These are phyloP conservation scores for Neelides sp. DNA, from an alignment of 1,140 invertebrate genomes.

Conservation along the genomic window DNA sequence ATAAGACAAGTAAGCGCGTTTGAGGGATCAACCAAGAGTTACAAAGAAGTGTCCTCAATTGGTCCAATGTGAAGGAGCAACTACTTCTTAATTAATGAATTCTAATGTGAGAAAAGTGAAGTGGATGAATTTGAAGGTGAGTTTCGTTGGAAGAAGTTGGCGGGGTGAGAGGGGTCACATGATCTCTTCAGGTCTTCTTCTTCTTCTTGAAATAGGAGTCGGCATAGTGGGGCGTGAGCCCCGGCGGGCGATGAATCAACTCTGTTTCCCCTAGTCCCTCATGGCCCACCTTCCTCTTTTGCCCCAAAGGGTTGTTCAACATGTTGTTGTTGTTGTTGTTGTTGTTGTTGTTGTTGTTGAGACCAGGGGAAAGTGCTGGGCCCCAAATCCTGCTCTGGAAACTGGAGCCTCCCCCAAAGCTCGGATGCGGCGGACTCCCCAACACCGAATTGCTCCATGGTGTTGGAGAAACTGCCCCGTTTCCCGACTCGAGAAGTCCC, in stretches of 20 bases:
- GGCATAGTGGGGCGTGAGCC: slow-evolving; percentile 45
- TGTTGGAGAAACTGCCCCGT: slow-evolving; percentile 29
- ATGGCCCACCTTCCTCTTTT: slow-evolving; percentile 41
- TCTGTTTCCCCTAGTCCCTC: slow-evolving; percentile 19
- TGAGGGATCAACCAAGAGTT: too few species aligned
- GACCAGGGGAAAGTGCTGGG: slow-evolving; percentile 26
- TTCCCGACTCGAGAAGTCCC: slow-evolving; percentile 30
- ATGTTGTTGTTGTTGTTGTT: slow-evolving; percentile 18
- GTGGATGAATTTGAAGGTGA: too few species aligned
- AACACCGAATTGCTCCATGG: slow-evolving; percentile 30
- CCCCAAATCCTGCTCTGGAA: slow-evolving; percentile 28
- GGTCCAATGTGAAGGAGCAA: too few species aligned
- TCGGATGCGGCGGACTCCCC: slow-evolving; percentile 27
- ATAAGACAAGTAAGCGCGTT: too few species aligned
- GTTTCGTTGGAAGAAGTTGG: too few species aligned
- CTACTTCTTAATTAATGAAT: too few species aligned
- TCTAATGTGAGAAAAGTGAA: too few species aligned
- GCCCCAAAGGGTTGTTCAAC: slow-evolving; percentile 36
- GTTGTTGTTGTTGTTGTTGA: slow-evolving; percentile 11
- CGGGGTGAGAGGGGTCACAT: too few species aligned
- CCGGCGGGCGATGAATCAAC: slow-evolving; percentile 42
- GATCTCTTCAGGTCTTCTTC: slow-evolving; percentile 36
- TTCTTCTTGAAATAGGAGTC: slow-evolving; percentile 43
- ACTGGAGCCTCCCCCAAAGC: slow-evolving; percentile 26
- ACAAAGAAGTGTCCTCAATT: too few species aligned